A percentile compares a stretch with the other conserved stretches of the same genome.
phyloP scores from a whole-genome alignment of 1,140 invertebrate genomes.

The Leptinotarsa defecta region DNA sequence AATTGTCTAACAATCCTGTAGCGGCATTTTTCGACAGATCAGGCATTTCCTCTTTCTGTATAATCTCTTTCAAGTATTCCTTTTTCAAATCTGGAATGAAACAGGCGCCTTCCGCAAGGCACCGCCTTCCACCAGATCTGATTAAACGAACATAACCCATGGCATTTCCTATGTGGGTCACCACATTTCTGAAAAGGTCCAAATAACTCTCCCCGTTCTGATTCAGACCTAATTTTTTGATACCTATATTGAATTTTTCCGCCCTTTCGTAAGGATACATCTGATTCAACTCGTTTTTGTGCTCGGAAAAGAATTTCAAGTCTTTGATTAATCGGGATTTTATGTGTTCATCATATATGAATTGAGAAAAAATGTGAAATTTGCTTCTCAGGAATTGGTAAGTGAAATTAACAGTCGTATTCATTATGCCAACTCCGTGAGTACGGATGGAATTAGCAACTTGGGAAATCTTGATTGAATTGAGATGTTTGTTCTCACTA shows the following conservation, averaged over 20 bases:
- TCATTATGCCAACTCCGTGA: conserved; percentile 97
- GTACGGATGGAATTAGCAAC: conserved; percentile 97
- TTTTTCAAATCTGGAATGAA: conserved; percentile 87
- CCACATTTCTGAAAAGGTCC: conserved; percentile 89
- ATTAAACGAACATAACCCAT: conserved; percentile 96
- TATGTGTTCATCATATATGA: conserved; percentile 97
- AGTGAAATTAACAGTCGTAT: conserved; percentile 95
- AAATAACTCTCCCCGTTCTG: conserved; percentile 85
- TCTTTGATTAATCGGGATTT: conserved; percentile 94
- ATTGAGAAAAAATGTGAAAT: conserved; percentile 95
- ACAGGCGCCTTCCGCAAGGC: conserved; percentile 85
- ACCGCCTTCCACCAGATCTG: conserved; percentile 90
- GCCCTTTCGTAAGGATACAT: conserved; percentile 87
- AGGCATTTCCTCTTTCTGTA: conserved; percentile 64
- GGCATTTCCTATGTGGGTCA: conserved; percentile 95
- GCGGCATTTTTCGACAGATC: conserved; percentile 68
- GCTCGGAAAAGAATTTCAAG: conserved; percentile 73
- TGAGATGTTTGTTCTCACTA: conserved; percentile 92
- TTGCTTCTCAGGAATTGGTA: conserved; percentile 96
- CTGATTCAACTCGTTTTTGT: conserved; percentile 61
- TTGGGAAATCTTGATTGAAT: conserved; percentile 94
- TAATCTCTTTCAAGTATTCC: conserved; percentile 65
- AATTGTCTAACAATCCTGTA: conserved; percentile 75
- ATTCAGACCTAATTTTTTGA: conserved; percentile 85
- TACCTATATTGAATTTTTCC: conserved; percentile 92